phyloP scores from a whole-genome alignment of 2,113 vertebrate species.

The Peromyscus leucopus region DNA sequence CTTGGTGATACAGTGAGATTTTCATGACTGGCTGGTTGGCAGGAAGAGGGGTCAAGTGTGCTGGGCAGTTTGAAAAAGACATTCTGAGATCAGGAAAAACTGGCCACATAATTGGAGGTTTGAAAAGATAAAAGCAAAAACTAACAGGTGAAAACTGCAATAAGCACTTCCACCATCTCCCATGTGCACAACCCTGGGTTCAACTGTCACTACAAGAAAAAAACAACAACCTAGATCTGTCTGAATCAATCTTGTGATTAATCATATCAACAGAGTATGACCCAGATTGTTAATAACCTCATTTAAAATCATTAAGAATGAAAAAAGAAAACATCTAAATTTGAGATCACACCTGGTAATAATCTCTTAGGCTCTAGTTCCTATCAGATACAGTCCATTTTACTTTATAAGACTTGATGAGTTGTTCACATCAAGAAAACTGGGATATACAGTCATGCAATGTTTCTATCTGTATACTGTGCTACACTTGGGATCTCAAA shows the following conservation, averaged over 20 bases:
- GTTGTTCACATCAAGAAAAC: constrained; percentile 25
- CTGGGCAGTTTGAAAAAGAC: constrained; percentile 23
- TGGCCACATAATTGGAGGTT: not conserved
- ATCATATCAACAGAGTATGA: not conserved
- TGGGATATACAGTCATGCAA: not conserved
- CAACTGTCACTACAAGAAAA: not conserved
- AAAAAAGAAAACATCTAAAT: constrained; percentile 38
- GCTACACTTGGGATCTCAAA: constrained; percentile 18
- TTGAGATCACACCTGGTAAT: constrained; percentile 35
- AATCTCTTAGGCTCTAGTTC: constrained; percentile 32
- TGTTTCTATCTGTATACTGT: not conserved
- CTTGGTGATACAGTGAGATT: not conserved
- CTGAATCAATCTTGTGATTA: not conserved
- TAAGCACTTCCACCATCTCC: constrained; percentile 17
- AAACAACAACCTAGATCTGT: not conserved
- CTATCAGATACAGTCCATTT: constrained; percentile 34
- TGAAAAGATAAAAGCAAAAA: not conserved
- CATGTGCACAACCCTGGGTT: not conserved
- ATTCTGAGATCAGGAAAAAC: constrained; percentile 23
- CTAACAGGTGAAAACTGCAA: not conserved
- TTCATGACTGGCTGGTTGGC: not conserved
- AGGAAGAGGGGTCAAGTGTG: not conserved
- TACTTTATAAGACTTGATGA: not conserved
- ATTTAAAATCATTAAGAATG: not conserved
- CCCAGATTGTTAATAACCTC: not conserved